Conservation (phyloP, 92 coral and sea anemone species). For the Epizoanthus rinbou region DNA sequence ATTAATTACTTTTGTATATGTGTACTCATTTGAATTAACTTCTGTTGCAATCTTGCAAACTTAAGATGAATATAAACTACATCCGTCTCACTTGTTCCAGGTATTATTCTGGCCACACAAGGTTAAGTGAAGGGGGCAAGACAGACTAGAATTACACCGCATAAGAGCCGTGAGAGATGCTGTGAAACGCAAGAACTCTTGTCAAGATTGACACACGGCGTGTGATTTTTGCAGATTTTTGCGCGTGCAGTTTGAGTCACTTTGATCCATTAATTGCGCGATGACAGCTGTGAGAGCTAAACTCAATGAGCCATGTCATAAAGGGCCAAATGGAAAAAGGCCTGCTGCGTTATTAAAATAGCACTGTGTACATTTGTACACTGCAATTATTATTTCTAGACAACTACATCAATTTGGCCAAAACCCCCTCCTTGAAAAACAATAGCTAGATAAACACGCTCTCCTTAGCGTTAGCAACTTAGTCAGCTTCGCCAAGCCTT, state of each 20-base stretch:
- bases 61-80: not conserved
- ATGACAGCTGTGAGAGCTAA: constrained; percentile 14
- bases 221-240: not conserved
- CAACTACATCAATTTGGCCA: not conserved
- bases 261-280: constrained; percentile 9
- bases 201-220: constrained; percentile 5
- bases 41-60: constrained; percentile 4
- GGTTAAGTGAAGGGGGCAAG: not conserved
- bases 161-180: not conserved
- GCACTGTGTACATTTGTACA: not conserved
- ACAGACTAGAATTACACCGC: not conserved
- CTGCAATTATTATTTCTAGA: not conserved
- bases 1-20: constrained; percentile 12
- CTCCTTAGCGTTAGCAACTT: no score
- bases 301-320: constrained; percentile 6
- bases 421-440: not conserved
- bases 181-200: not conserved
- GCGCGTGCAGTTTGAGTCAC: constrained; percentile 20
- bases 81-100: not conserved
- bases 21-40: constrained; percentile 26
- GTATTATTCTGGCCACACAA: not conserved
- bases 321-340: not conserved
- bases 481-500: no score
- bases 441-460: no score
- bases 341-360: not conserved